phyloP scores from a whole-genome alignment of 2,888 invertebrate species.

The Apamea epomidion region DNA sequence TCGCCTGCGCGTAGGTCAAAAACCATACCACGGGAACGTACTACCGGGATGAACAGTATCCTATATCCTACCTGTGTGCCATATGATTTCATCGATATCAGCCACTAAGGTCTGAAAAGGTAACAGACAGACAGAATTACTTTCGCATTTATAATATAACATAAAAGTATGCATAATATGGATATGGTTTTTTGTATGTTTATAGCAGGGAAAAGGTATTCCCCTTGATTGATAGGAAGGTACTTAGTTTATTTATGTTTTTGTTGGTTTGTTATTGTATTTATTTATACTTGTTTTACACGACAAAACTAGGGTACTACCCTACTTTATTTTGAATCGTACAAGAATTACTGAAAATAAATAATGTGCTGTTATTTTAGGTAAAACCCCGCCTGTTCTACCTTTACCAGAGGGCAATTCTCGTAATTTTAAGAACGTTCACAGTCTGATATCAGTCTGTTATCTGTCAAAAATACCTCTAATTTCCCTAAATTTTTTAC shows the following conservation, averaged over 20 bases:
- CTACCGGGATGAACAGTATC: not conserved
- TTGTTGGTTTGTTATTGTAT: conserved; percentile 23
- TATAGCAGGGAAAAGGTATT: conserved; percentile 27
- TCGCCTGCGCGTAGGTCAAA: not conserved
- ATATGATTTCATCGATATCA: not conserved
- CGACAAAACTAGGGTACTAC: not conserved
- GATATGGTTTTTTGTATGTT: not conserved
- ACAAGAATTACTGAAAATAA: not conserved
- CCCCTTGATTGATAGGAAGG: conserved; percentile 18
- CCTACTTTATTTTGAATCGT: not conserved
- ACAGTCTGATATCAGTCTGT: too few relatives aligned
- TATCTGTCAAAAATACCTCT: too few relatives aligned
- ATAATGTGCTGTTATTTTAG: not conserved
- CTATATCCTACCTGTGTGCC: not conserved
- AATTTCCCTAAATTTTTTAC: too few relatives aligned
- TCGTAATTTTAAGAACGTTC: too few relatives aligned
- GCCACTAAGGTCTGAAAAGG: not conserved
- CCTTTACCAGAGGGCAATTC: too few relatives aligned
- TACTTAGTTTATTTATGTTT: not conserved
- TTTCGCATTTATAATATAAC: not conserved
- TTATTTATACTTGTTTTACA: conserved; percentile 7
- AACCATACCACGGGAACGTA: not conserved
- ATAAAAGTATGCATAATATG: not conserved
- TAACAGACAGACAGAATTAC: not conserved
- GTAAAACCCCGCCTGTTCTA: too few relatives aligned